A percentile compares a stretch with the other conserved stretches of the same genome.
Conservation (phyloP, 2,797 vertebrate species). For the Premnoplex brunnescens region DNA sequence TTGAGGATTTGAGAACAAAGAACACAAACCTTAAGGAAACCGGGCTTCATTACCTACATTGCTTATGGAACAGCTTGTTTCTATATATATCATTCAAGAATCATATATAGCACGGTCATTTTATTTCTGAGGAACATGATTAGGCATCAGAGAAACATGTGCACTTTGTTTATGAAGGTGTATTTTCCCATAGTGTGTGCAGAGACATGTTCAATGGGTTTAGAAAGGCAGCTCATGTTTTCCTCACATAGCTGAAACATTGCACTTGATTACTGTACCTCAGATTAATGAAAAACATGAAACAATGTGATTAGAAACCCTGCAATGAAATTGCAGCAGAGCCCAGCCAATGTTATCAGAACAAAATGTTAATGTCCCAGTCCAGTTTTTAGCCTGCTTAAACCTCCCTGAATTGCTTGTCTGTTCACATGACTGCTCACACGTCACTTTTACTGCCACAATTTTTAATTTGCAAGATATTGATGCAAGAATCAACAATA, state of each 20-base stretch:
- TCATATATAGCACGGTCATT: background rate
- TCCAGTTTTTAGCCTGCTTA: background rate
- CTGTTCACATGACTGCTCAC: background rate
- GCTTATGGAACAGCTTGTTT: slow-evolving; percentile 18
- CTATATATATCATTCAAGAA: background rate
- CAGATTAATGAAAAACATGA: background rate
- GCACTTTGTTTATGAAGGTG: background rate
- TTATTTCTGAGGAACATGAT: background rate
- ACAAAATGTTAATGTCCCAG: background rate
- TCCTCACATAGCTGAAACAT: background rate
- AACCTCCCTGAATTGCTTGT: background rate
- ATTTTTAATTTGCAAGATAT: background rate
- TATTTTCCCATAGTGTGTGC: background rate
- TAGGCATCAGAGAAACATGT: background rate
- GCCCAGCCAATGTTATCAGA: background rate
- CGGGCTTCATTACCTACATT: background rate
- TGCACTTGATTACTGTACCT: background rate
- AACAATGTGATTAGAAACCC: background rate
- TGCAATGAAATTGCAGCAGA: background rate
- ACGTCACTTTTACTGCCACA: background rate
- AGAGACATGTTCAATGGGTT: background rate
- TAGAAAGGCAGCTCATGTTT: background rate
- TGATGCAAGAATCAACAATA: background rate
- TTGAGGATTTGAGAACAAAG: slow-evolving; percentile 37
- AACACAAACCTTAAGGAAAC: slow-evolving; percentile 1